A percentile compares a stretch with the other conserved stretches of the same genome.
phyloP scores from a whole-genome alignment of 2,797 vertebrate species.

The Macropodus opercularis region DNA sequence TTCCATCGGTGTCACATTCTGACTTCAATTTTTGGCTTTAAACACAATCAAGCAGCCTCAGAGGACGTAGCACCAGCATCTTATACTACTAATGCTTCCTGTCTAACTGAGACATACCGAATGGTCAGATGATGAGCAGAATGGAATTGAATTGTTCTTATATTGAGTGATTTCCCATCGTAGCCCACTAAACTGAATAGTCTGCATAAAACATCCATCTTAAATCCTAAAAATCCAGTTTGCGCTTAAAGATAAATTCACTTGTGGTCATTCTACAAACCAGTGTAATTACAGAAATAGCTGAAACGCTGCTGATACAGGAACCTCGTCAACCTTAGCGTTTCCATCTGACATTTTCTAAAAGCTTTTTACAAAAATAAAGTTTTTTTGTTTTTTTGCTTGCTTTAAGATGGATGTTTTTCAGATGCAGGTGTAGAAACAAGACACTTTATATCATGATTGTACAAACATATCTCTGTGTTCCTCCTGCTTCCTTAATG shows the following conservation, averaged over 20 bases:
- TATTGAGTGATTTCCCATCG: constrained; percentile 1
- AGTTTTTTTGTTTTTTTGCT: not conserved
- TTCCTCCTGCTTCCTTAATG: constrained; percentile 25
- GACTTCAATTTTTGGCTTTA: constrained; percentile 40
- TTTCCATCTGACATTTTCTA: constrained; percentile 9
- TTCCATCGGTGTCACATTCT: constrained; percentile 48
- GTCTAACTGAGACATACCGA: constrained; percentile 4
- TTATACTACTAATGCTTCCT: constrained; percentile 25
- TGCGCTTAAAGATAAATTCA: constrained; percentile 24
- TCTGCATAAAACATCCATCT: constrained; percentile 28
- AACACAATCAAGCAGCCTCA: constrained; percentile 42
- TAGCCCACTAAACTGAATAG: constrained; percentile 14
- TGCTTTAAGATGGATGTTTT: constrained; percentile 22
- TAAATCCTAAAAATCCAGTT: constrained; percentile 13
- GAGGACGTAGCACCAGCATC: constrained; percentile 33
- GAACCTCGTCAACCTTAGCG: constrained; percentile 8
- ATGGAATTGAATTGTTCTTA: constrained; percentile 1
- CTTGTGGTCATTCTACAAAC: constrained; percentile 36
- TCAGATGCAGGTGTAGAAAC: not conserved
- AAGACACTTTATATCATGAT: not conserved
- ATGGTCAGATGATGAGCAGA: not conserved
- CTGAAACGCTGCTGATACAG: constrained; percentile 12
- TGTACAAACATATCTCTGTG: constrained; percentile 17
- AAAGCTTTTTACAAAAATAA: constrained; percentile 46
- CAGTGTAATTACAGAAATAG: constrained; percentile 33